phyloP scores from a whole-genome alignment of 1,140 invertebrate genomes.

The Bombyx mori region ASM3026992v2 NC_085107.1:14001001-14001500 shows the following conservation, averaged over 20 bases:
- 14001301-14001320: too few species aligned
- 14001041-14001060: constrained; percentile 14
- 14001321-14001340: too few species aligned
- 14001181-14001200: constrained; percentile 25
- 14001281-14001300: too few species aligned
- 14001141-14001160: constrained; percentile 32
- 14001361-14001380: too few species aligned
- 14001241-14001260: constrained; percentile 12
- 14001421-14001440: too few species aligned
- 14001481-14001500: too few species aligned
- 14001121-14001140: constrained; percentile 23
- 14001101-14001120: constrained; percentile 9
- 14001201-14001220: constrained; percentile 21
- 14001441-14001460: too few species aligned
- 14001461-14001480: too few species aligned
- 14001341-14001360: too few species aligned
- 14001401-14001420: too few species aligned
- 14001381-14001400: too few species aligned
- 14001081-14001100: constrained; percentile 5
- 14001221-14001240: constrained; percentile 11
- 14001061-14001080: constrained; percentile 7
- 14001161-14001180: constrained; percentile 22
- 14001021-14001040: constrained; percentile 4
- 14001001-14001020: constrained; percentile 3
- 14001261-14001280: neutral